Evolutionary conservation across 92 coral and sea anemone species (phyloP).

Genomic region (Pocillopora meandrina): DNA sequence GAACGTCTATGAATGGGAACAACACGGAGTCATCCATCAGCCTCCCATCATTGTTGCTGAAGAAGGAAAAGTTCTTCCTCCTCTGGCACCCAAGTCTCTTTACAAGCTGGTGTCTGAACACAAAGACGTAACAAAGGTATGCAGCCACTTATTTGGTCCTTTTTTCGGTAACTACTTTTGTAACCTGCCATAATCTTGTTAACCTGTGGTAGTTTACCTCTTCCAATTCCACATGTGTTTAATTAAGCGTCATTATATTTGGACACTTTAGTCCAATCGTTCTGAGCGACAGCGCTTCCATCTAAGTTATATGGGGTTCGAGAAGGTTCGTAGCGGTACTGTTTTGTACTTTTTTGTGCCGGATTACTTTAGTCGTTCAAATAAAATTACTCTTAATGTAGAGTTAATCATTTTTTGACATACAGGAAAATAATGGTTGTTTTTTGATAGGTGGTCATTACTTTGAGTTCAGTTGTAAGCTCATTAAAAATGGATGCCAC

Average conservation of each 20-base stretch:
- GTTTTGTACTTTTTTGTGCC: too few relatives aligned
- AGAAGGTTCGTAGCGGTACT: too few relatives aligned
- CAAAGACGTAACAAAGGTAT: constrained; percentile 88
- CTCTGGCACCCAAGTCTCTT: constrained; percentile 82
- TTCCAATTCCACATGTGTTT: too few relatives aligned
- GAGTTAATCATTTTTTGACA: neutral
- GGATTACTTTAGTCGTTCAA: too few relatives aligned
- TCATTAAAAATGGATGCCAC: constrained; percentile 93
- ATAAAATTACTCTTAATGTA: neutral
- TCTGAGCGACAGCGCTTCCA: too few relatives aligned
- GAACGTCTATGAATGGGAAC: constrained; percentile 91
- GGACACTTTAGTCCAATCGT: too few relatives aligned
- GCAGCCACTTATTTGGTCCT: too few relatives aligned
- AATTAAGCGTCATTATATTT: too few relatives aligned
- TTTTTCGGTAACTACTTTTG: too few relatives aligned
- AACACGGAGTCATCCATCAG: constrained; percentile 91
- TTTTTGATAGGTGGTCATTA: constrained; percentile 69
- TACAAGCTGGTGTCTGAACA: constrained; percentile 98
- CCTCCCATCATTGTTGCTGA: constrained; percentile 95
- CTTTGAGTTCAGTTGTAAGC: constrained; percentile 91
- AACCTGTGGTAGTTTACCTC: too few relatives aligned
- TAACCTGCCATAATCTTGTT: too few relatives aligned
- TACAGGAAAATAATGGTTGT: neutral
- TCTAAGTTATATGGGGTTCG: too few relatives aligned
- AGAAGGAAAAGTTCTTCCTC: constrained; percentile 97